These are phyloP conservation scores for Smutsia temminckii DNA, from an alignment of 2,797 vertebrate genomes.

Conservation along the genomic window DNA sequence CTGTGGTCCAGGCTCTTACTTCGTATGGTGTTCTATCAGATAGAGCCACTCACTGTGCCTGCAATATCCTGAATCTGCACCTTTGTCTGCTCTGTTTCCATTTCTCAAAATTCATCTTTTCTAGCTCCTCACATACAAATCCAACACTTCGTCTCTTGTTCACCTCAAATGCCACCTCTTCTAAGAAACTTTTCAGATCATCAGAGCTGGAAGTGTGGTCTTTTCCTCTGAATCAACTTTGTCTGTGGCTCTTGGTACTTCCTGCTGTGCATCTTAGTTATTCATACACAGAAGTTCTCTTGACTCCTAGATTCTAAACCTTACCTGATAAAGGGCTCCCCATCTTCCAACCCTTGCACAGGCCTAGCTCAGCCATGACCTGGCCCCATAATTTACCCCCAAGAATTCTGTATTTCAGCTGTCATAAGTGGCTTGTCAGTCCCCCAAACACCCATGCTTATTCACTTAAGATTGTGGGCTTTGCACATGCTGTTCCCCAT, in stretches of 20 bases:
- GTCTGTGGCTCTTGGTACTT: background rate
- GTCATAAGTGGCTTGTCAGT: background rate
- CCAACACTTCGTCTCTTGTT: background rate
- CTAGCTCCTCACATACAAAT: background rate
- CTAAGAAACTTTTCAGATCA: background rate
- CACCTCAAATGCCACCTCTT: background rate
- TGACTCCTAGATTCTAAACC: background rate
- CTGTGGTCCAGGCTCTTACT: background rate
- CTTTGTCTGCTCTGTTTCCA: background rate
- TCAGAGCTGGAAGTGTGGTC: background rate
- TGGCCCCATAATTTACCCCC: background rate
- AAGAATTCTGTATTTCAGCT: background rate
- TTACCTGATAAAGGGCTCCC: background rate
- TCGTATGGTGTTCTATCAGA: background rate
- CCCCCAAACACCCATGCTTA: background rate
- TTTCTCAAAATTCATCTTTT: slow-evolving; percentile 29
- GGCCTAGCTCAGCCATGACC: background rate
- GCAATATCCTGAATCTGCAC: background rate
- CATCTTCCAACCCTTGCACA: background rate
- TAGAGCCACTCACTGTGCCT: background rate
- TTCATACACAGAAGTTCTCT: background rate
- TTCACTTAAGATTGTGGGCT: background rate
- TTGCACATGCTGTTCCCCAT: background rate
- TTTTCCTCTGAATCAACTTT: background rate
- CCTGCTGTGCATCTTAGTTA: background rate